phyloP scores from a whole-genome alignment of 2,888 invertebrate species.

The Luperina nickerlii region DNA sequence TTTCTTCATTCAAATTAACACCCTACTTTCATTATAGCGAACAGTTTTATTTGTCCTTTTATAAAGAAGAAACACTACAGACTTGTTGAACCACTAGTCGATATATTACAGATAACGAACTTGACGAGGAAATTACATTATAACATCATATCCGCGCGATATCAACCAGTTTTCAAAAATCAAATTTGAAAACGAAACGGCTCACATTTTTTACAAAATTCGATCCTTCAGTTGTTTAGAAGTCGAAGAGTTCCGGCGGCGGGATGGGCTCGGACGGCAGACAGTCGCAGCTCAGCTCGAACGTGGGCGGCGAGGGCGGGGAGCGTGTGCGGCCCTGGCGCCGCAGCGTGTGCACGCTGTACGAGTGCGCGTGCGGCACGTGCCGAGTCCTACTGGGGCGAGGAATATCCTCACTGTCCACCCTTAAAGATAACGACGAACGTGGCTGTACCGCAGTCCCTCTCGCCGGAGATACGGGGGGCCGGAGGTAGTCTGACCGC shows the following conservation, averaged over 20 bases:
- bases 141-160: neutral
- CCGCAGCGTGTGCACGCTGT: conserved; percentile 77
- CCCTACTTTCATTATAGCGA: conserved; percentile 42
- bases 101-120: neutral
- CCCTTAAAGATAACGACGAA: conserved; percentile 80
- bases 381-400: conserved; percentile 50
- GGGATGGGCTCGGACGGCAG: conserved; percentile 83
- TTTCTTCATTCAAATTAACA: conserved; percentile 48
- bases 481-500: conserved; percentile 79
- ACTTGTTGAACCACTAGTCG: conserved; percentile 1
- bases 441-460: conserved; percentile 72
- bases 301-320: conserved; percentile 62
- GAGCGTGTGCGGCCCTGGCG: conserved; percentile 70
- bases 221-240: conserved; percentile 66
- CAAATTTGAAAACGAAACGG: conserved; percentile 41
- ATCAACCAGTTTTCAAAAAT: conserved; percentile 19
- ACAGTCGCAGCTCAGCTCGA: conserved; percentile 74
- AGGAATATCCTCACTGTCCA: conserved; percentile 74
- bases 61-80: conserved; percentile 40
- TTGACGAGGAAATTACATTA: conserved; percentile 13
- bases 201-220: conserved; percentile 54
- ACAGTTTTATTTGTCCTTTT: conserved; percentile 27
- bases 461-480: conserved; percentile 72
- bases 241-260: conserved; percentile 87
- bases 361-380: conserved; percentile 73